A percentile compares a stretch with the other conserved stretches of the same genome.
phyloP scores from a whole-genome alignment of 1,140 invertebrate species.

The Eriosoma lanigerum region DNA sequence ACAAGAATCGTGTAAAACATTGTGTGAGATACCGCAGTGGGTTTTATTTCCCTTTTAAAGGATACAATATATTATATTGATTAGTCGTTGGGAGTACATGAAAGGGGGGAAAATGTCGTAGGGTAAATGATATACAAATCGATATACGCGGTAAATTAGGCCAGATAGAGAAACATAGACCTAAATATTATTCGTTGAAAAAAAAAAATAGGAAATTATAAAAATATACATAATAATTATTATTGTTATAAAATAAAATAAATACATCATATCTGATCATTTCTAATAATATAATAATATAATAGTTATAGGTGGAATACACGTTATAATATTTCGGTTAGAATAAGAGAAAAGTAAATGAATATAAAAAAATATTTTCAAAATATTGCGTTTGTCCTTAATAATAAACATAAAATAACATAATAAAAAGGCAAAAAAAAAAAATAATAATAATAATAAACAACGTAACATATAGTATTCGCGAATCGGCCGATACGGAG shows the following conservation, averaged over 20 bases:
- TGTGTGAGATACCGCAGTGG: slow-evolving; percentile 46
- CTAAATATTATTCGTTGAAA: background rate
- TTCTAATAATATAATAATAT: too few relatives aligned
- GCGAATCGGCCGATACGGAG: background rate
- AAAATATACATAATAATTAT: background rate
- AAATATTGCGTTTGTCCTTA: slow-evolving; percentile 31
- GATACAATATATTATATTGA: too few relatives aligned
- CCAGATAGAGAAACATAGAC: background rate
- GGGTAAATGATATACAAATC: background rate
- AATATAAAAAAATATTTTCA: background rate
- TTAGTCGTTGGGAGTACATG: background rate
- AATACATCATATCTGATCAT: too few relatives aligned
- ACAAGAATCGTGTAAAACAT: slow-evolving; percentile 52
- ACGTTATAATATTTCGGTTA: background rate
- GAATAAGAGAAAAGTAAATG: background rate
- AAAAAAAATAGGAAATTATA: background rate
- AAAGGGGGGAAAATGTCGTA: background rate
- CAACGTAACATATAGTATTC: slow-evolving; percentile 22
- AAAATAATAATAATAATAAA: background rate
- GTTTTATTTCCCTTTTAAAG: slow-evolving; percentile 16
- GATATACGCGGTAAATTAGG: background rate
- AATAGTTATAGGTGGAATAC: background rate
- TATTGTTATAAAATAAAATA: too few relatives aligned
- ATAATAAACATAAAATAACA: background rate
- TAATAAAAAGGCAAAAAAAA: background rate